Evolutionary conservation across 2,888 invertebrate species (phyloP).

Genomic region (Zaprionus bogoriensis): DNA sequence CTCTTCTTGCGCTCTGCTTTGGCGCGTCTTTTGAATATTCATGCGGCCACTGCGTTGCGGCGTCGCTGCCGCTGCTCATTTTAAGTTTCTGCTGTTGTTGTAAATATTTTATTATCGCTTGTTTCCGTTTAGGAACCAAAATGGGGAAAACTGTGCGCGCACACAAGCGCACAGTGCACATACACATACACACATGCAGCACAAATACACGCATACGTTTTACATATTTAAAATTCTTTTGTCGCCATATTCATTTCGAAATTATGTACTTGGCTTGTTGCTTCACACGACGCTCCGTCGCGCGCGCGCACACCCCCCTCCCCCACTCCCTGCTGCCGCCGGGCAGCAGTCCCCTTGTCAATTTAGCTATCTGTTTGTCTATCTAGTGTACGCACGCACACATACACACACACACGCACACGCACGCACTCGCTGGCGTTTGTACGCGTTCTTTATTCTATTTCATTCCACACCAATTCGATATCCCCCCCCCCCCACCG

Average conservation of each 20-base stretch:
- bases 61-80: constrained; percentile 44
- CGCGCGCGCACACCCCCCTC: constrained; percentile 30
- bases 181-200: constrained; percentile 13
- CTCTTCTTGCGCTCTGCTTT: constrained; percentile 14
- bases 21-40: constrained; percentile 47
- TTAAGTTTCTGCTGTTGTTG: constrained; percentile 52
- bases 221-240: constrained; percentile 71
- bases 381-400: constrained; percentile 19
- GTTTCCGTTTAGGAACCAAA: constrained; percentile 75
- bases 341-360: constrained; percentile 43
- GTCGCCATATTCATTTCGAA: constrained; percentile 73
- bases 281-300: constrained; percentile 67
- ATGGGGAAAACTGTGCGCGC: constrained; percentile 59
- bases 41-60: constrained; percentile 36
- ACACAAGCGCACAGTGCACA: constrained; percentile 21
- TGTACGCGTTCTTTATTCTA: constrained; percentile 23
- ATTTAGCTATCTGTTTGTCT: constrained; percentile 60
- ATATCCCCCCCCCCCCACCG: neutral
- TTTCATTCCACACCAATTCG: constrained; percentile 16
- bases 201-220: constrained; percentile 18
- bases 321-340: neutral
- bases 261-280: constrained; percentile 72
- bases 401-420: neutral
- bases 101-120: constrained; percentile 75
- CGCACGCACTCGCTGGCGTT: neutral